A percentile compares a stretch with the other conserved stretches of the same genome.
These are phyloP conservation scores for Drosophila pseudotalamancana DNA, from an alignment of 2,888 invertebrate genomes.

Conservation along the genomic window DNA sequence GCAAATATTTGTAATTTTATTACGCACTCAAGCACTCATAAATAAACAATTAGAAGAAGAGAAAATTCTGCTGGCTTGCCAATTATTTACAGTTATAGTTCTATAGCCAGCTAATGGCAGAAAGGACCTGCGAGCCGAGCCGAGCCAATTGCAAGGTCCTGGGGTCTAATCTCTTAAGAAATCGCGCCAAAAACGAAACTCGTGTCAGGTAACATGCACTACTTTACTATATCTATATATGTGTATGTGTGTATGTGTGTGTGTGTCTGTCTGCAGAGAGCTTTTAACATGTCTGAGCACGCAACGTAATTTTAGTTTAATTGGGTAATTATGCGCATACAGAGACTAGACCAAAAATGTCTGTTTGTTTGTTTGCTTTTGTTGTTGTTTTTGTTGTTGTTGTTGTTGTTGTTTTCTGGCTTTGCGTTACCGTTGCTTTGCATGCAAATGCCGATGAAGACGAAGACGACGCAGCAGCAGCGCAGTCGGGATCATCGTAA, in stretches of 20 bases:
- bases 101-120: slow-evolving; percentile 37
- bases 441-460: slow-evolving; percentile 53
- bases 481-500: slow-evolving; percentile 45
- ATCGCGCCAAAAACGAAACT: slow-evolving; percentile 66
- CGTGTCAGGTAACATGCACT: slow-evolving; percentile 47
- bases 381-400: slow-evolving; percentile 14
- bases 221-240: neutral
- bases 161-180: slow-evolving; percentile 48
- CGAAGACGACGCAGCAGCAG: neutral
- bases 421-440: slow-evolving; percentile 24
- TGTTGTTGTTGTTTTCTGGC: slow-evolving; percentile 2
- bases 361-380: slow-evolving; percentile 13
- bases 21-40: slow-evolving; percentile 82
- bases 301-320: slow-evolving; percentile 85
- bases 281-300: slow-evolving; percentile 85
- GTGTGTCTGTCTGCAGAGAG: slow-evolving; percentile 69
- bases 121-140: slow-evolving; percentile 1
- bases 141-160: slow-evolving; percentile 7
- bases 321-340: slow-evolving; percentile 84
- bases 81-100: slow-evolving; percentile 78
- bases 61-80: slow-evolving; percentile 38
- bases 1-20: slow-evolving; percentile 81
- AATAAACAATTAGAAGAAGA: slow-evolving; percentile 81
- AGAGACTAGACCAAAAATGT: slow-evolving; percentile 45
- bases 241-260: neutral